phyloP scores from a whole-genome alignment of 30 jellyfish, hydroid and myxozoan species.

The Aurelia aurita region DNA sequence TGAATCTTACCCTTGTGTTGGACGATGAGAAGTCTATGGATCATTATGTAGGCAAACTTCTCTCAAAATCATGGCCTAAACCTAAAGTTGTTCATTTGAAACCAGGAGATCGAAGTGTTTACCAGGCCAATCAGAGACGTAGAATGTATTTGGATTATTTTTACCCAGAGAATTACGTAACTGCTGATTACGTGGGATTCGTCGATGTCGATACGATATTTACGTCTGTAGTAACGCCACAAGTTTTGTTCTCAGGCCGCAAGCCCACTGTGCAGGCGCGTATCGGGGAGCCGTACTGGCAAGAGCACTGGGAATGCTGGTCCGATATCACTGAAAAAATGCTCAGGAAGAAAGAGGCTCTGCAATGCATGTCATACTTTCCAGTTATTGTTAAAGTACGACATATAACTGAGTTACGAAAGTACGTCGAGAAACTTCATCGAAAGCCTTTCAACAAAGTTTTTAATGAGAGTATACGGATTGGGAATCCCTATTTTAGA shows the following conservation, averaged over 20 bases:
- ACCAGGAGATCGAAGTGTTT: conserved; percentile 34
- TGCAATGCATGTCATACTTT: conserved; percentile 61
- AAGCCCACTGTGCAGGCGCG: conserved; percentile 51
- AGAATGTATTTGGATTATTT: conserved; percentile 66
- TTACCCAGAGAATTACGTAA: conserved; percentile 45
- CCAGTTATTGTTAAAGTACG: conserved; percentile 67
- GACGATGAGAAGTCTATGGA: conserved; percentile 61
- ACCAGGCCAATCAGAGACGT: conserved; percentile 29
- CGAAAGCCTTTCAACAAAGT: conserved; percentile 28
- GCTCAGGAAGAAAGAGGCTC: conserved; percentile 57
- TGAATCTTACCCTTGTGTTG: conserved; percentile 42
- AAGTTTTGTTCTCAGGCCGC: conserved; percentile 12
- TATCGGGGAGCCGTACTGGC: conserved; percentile 52
- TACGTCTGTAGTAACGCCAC: conserved; percentile 68
- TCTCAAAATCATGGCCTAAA: conserved; percentile 37
- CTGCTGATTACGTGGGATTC: conserved; percentile 69
- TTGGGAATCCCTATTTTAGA: background rate
- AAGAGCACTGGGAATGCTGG: conserved; percentile 65
- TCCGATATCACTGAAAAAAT: conserved; percentile 41
- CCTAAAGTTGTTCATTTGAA: conserved; percentile 52
- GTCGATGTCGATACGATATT: conserved; percentile 78
- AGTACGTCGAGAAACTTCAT: conserved; percentile 23
- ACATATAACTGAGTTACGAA: conserved; percentile 65
- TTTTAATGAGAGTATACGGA: conserved; percentile 35
- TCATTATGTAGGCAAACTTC: conserved; percentile 48